Percentiles rank a stretch among this genome's conserved stretches.
Evolutionary conservation across 2,797 vertebrate species (phyloP).

Genomic region (Pseudotriccus pelzelni): DNA sequence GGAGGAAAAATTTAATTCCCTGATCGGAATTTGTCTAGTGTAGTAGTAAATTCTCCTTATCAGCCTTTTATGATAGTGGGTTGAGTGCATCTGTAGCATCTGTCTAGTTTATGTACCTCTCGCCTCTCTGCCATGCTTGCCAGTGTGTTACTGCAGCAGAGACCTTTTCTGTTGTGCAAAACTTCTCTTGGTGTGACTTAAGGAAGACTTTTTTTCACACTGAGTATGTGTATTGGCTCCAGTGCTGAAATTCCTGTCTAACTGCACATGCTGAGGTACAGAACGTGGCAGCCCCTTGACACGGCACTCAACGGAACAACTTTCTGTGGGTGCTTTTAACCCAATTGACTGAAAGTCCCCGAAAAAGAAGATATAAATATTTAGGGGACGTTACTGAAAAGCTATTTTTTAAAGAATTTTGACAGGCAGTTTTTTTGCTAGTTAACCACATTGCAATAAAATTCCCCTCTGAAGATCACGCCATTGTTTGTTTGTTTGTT

Average conservation of each 20-base stretch:
- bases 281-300: not conserved
- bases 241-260: not conserved
- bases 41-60: not conserved
- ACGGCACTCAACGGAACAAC: not conserved
- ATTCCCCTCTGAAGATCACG: constrained; percentile 20
- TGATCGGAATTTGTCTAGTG: not conserved
- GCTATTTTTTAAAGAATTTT: not conserved
- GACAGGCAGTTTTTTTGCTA: constrained; percentile 8
- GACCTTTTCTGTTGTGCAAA: not conserved
- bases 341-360: not conserved
- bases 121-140: not conserved
- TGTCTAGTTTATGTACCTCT: not conserved
- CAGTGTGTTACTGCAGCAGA: not conserved
- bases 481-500: constrained; percentile 25
- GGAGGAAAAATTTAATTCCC: not conserved
- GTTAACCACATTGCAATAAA: constrained; percentile 40
- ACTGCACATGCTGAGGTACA: not conserved
- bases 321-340: not conserved
- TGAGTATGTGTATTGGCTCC: not conserved
- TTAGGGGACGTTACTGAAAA: constrained; percentile 40
- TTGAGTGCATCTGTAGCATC: not conserved
- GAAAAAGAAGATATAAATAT: not conserved
- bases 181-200: not conserved
- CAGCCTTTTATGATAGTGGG: not conserved
- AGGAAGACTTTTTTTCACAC: not conserved